Percentiles rank a stretch among this genome's conserved stretches.
Conservation (phyloP, 1,140 invertebrate species). For the Zaprionus nigranus region DNA sequence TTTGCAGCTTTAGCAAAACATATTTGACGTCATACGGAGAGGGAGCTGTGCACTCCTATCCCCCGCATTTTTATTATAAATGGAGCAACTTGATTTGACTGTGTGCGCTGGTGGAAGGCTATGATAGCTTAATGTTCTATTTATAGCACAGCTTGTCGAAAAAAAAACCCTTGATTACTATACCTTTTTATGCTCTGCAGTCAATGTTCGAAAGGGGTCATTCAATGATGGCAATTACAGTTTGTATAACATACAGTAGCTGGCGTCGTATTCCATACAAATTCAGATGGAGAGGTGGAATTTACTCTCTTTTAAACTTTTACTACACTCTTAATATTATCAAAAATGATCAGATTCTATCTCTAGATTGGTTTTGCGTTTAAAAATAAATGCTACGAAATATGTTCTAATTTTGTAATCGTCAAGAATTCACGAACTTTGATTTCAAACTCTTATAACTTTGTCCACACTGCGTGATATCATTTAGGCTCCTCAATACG, state of each 20-base stretch:
- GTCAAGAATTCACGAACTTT: not conserved
- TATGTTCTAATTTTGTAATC: no score
- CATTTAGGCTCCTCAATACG: no score
- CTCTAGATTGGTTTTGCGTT: not conserved
- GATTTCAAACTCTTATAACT: not conserved
- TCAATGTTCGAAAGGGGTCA: not conserved
- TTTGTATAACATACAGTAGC: not conserved
- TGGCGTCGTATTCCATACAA: not conserved
- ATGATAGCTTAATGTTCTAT: not conserved
- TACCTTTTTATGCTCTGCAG: no score
- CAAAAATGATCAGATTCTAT: no score
- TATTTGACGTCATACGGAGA: not conserved
- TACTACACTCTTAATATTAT: no score
- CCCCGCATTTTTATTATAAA: not conserved
- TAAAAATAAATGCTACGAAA: no score
- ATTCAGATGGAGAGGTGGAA: not conserved
- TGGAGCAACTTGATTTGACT: not conserved
- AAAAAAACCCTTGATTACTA: not conserved
- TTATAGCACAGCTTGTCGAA: not conserved
- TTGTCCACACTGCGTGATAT: not conserved
- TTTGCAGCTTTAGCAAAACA: not conserved
- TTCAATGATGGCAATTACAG: not conserved
- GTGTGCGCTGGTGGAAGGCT: not conserved
- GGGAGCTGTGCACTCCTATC: not conserved
- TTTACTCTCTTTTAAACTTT: not conserved